These are phyloP conservation scores for Drosophila flavopinicola DNA, from an alignment of 2,888 invertebrate species.

Conservation along the genomic window DNA sequence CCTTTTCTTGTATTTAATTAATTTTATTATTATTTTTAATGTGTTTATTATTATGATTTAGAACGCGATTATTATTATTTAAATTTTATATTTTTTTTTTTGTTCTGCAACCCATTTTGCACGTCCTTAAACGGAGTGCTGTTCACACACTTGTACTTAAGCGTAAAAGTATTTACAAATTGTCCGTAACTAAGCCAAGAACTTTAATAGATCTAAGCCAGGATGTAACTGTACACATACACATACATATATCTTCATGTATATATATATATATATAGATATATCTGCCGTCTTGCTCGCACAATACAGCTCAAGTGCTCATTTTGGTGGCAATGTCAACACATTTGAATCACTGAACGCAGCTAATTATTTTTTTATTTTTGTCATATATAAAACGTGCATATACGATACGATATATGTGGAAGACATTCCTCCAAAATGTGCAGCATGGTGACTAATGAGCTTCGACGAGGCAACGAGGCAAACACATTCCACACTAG, in stretches of 20 bases:
- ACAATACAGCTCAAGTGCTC: slow-evolving; percentile 17
- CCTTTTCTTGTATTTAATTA: slow-evolving; percentile 10
- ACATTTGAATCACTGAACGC: slow-evolving; percentile 1
- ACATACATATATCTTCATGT: slow-evolving; percentile 5
- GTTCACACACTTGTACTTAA: slow-evolving; percentile 51
- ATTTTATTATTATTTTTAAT: neutral
- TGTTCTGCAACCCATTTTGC: slow-evolving; percentile 2
- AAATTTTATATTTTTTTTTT: neutral
- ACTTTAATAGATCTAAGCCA: slow-evolving; percentile 40
- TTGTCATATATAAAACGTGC: slow-evolving; percentile 4
- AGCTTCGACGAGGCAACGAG: slow-evolving; percentile 37
- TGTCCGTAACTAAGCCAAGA: slow-evolving; percentile 50
- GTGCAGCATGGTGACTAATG: slow-evolving; percentile 13
- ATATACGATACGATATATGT: neutral
- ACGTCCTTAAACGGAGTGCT: slow-evolving; percentile 18
- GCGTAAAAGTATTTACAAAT: slow-evolving; percentile 36
- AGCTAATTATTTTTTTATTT: slow-evolving; percentile 5
- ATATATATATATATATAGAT: slow-evolving; percentile 5
- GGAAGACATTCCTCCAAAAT: slow-evolving; percentile 24
- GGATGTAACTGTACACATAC: slow-evolving; percentile 5
- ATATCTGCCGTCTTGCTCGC: slow-evolving; percentile 31
- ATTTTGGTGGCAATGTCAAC: slow-evolving; percentile 36
- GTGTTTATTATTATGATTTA: neutral
- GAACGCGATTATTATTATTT: slow-evolving; percentile 10
- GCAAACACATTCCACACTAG: slow-evolving; percentile 55